phyloP scores from a whole-genome alignment of 2,888 invertebrate species.

The Standfussiana lucernea region DNA sequence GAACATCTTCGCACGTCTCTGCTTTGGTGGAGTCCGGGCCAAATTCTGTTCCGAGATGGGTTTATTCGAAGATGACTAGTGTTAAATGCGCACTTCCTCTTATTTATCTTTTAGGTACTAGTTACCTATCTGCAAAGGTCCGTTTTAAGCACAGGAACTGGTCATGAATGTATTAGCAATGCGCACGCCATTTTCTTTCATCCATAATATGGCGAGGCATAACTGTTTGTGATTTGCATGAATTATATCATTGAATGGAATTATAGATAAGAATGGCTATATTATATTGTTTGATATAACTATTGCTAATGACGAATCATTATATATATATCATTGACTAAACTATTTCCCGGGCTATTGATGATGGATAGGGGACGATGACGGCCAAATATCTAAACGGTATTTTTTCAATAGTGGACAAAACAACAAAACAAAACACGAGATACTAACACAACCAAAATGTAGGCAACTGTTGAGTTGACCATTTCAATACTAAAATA shows the following conservation, averaged over 20 bases:
- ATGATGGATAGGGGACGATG: neutral
- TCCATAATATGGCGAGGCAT: slow-evolving; percentile 29
- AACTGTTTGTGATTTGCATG: slow-evolving; percentile 44
- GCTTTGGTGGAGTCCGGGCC: too few relatives aligned
- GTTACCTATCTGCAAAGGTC: neutral
- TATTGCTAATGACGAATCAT: neutral
- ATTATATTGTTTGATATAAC: neutral
- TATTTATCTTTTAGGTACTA: neutral
- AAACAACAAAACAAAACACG: neutral
- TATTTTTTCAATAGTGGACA: neutral
- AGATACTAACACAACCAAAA: neutral
- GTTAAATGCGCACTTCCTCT: neutral
- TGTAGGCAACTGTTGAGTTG: neutral
- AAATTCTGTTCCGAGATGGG: too few relatives aligned
- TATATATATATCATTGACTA: too few relatives aligned
- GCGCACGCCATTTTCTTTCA: slow-evolving; percentile 32
- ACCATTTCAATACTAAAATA: neutral
- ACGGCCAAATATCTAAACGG: too few relatives aligned
- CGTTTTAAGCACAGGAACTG: slow-evolving; percentile 21
- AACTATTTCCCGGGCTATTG: neutral
- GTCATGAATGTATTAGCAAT: slow-evolving; percentile 15
- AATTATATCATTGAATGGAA: slow-evolving; percentile 34
- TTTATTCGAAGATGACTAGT: neutral
- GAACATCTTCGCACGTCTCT: too few relatives aligned
- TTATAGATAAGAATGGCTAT: neutral